A percentile compares a stretch with the other conserved stretches of the same genome.
Conservation (phyloP, 92 coral and sea anemone genomes). For the Ricordea florida region DNA sequence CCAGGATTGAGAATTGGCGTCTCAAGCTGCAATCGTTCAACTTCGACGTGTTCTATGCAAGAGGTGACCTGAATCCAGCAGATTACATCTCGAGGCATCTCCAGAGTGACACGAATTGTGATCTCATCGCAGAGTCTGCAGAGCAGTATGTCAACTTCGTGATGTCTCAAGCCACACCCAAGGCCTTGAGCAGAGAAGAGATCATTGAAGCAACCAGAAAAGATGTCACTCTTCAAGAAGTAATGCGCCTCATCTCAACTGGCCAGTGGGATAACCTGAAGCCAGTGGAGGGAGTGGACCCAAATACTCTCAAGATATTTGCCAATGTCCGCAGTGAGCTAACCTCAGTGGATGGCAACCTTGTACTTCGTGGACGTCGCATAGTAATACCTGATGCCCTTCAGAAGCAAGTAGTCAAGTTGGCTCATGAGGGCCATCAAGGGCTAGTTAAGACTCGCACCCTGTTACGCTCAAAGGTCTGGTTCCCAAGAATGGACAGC, state of each 20-base stretch:
- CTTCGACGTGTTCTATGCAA: constrained; percentile 16
- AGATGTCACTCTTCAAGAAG: constrained; percentile 34
- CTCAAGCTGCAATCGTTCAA: constrained; percentile 24
- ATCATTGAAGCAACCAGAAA: constrained; percentile 23
- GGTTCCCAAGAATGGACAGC: constrained; percentile 37
- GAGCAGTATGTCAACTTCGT: constrained; percentile 44
- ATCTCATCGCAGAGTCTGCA: constrained; percentile 20
- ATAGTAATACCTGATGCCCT: constrained; percentile 27
- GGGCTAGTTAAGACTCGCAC: constrained; percentile 25
- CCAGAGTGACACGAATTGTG: constrained; percentile 27
- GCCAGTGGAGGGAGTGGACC: constrained; percentile 27
- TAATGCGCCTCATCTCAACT: constrained; percentile 36
- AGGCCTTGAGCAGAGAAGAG: constrained; percentile 30
- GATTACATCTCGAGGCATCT: constrained; percentile 39
- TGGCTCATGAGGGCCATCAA: constrained; percentile 61
- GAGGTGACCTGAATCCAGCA: constrained; percentile 40
- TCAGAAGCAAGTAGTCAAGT: constrained; percentile 9
- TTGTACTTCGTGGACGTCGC: constrained; percentile 12
- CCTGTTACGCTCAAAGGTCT: constrained; percentile 24
- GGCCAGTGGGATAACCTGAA: constrained; percentile 41
- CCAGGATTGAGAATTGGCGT: constrained; percentile 28
- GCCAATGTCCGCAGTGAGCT: constrained; percentile 38
- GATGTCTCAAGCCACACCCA: constrained; percentile 30
- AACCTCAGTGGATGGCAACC: constrained; percentile 33
- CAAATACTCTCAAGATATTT: constrained; percentile 33